These are phyloP conservation scores for Cebuella pygmaea DNA, from an alignment of 2,797 vertebrate species.

Conservation along the genomic window DNA sequence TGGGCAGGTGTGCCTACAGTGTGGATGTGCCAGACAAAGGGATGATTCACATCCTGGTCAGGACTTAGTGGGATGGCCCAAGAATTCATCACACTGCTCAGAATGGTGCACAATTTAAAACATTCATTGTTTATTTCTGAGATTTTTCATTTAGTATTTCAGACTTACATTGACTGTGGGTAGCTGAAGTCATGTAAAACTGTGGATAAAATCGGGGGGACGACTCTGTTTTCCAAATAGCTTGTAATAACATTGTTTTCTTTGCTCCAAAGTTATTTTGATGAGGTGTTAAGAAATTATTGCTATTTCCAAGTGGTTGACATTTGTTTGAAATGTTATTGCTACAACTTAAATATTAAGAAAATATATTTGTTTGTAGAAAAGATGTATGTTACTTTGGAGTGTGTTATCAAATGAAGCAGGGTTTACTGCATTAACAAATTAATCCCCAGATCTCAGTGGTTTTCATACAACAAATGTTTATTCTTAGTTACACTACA, in stretches of 20 bases:
- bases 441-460: not conserved
- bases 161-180: not conserved
- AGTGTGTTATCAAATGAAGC: not conserved
- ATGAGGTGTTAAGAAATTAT: not conserved
- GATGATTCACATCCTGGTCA: not conserved
- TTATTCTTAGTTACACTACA: not conserved
- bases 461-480: not conserved
- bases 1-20: not conserved
- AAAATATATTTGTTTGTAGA: not conserved
- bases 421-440: not conserved
- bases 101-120: not conserved
- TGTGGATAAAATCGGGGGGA: not conserved
- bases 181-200: not conserved
- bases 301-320: not conserved
- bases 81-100: not conserved
- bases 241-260: slow-evolving; percentile 31
- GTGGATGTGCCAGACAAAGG: not conserved
- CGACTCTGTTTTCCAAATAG: not conserved
- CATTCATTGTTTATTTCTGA: not conserved
- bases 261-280: slow-evolving; percentile 46
- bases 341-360: not conserved
- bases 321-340: not conserved
- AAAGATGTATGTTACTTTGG: not conserved
- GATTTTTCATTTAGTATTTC: not conserved
- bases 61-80: not conserved